Conservation (phyloP, 1,140 invertebrate genomes). For the Halesus radiatus region DNA sequence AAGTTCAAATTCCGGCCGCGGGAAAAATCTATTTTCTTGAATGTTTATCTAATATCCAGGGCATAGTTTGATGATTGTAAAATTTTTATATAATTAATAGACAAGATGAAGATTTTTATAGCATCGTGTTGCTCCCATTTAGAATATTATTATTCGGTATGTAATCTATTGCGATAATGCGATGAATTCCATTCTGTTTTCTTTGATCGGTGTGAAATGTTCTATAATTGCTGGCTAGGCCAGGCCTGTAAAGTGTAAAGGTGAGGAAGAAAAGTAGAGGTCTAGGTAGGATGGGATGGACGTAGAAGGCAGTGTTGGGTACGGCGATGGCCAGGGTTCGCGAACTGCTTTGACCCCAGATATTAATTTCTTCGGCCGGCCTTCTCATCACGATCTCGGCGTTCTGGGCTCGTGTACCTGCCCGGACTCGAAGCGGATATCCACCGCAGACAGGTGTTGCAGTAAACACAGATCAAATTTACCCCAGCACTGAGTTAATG, state of each 20-base stretch:
- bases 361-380: slow-evolving; percentile 37
- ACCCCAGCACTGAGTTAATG: slow-evolving; percentile 24
- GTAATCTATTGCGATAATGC: too few relatives aligned
- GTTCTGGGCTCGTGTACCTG: background rate
- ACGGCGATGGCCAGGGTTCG: slow-evolving; percentile 26
- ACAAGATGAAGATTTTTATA: too few relatives aligned
- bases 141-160: too few relatives aligned
- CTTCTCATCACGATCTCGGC: slow-evolving; percentile 29
- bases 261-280: too few relatives aligned
- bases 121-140: too few relatives aligned
- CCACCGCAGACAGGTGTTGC: slow-evolving; percentile 26
- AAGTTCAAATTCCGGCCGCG: too few relatives aligned
- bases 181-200: too few relatives aligned
- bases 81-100: too few relatives aligned
- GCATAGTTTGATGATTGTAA: too few relatives aligned
- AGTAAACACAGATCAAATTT: slow-evolving; percentile 21
- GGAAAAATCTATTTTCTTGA: too few relatives aligned
- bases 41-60: too few relatives aligned
- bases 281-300: background rate
- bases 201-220: slow-evolving; percentile 3
- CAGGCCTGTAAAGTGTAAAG: background rate
- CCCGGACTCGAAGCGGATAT: slow-evolving; percentile 3
- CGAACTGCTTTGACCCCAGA: slow-evolving; percentile 31
- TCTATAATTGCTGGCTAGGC: background rate
- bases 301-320: background rate